Evolutionary conservation across 2,113 vertebrate genomes (phyloP).

Genomic region (Hemibagrus wyckioides): DNA sequence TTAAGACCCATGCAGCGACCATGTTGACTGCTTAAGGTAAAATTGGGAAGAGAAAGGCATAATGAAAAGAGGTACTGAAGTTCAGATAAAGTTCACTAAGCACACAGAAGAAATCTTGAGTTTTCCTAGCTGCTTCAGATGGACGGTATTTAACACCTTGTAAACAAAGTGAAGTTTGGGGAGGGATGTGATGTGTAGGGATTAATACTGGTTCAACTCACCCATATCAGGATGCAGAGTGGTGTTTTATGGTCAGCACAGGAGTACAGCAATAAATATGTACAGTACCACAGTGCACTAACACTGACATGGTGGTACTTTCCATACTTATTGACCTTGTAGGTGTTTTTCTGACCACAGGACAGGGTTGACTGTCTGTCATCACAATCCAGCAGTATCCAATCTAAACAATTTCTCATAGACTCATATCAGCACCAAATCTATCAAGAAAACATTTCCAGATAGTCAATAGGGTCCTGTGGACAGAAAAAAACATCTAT

Average conservation of each 20-base stretch:
- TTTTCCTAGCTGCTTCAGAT: background rate
- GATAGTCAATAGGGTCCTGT: background rate
- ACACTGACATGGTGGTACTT: background rate
- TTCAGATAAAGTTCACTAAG: background rate
- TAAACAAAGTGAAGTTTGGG: background rate
- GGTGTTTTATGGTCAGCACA: background rate
- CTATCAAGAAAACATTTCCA: no score
- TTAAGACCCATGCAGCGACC: slow-evolving; percentile 5
- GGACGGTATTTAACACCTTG: background rate
- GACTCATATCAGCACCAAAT: no score
- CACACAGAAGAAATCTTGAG: background rate
- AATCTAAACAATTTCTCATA: background rate
- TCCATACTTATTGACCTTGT: background rate
- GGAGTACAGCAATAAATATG: background rate
- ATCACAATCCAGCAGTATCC: background rate
- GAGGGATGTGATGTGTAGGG: background rate
- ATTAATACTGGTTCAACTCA: background rate
- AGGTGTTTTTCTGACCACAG: background rate
- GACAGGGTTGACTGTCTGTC: background rate
- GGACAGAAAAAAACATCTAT: background rate
- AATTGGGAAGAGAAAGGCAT: background rate
- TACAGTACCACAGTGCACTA: no score
- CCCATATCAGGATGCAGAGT: background rate
- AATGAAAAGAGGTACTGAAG: slow-evolving; percentile 2
- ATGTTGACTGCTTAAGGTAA: slow-evolving; percentile 17